These are phyloP conservation scores for Notiomystis cincta DNA, from an alignment of 2,113 vertebrate species.

Conservation along the genomic window DNA sequence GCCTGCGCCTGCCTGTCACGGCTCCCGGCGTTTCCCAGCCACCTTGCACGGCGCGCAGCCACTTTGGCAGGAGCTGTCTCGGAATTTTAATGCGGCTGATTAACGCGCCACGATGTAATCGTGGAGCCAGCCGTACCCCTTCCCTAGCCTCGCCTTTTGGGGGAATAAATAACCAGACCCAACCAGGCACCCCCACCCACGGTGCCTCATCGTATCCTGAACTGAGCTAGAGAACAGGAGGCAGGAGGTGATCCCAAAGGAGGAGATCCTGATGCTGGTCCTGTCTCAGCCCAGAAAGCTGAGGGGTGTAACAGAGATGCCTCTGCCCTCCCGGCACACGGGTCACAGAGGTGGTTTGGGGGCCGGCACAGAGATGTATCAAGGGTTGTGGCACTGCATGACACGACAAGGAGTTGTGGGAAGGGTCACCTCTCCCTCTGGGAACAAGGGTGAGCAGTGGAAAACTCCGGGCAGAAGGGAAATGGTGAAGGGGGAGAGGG, in stretches of 20 bases:
- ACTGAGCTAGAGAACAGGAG: neutral
- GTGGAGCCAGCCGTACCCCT: neutral
- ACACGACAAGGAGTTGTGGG: neutral
- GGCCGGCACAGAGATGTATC: neutral
- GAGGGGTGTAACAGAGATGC: neutral
- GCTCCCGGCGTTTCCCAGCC: constrained; percentile 53
- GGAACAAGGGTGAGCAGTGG: neutral
- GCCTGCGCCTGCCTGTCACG: constrained; percentile 42
- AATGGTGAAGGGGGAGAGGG: neutral
- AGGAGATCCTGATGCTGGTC: neutral
- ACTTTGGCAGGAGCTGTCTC: constrained; percentile 57
- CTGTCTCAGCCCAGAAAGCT: neutral
- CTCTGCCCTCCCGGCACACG: neutral
- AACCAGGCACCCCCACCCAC: neutral
- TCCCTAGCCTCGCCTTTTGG: neutral
- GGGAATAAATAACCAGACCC: neutral
- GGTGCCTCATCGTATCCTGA: rapidly evolving
- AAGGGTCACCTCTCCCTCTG: neutral
- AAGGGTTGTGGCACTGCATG: neutral
- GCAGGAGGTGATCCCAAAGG: neutral
- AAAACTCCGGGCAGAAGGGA: neutral
- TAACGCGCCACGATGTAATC: neutral
- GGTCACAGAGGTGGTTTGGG: neutral
- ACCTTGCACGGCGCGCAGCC: constrained; percentile 50
- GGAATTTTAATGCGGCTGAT: constrained; percentile 66